Evolutionary conservation across 2,888 invertebrate species (phyloP).

Genomic region (Chirona hameri): DNA sequence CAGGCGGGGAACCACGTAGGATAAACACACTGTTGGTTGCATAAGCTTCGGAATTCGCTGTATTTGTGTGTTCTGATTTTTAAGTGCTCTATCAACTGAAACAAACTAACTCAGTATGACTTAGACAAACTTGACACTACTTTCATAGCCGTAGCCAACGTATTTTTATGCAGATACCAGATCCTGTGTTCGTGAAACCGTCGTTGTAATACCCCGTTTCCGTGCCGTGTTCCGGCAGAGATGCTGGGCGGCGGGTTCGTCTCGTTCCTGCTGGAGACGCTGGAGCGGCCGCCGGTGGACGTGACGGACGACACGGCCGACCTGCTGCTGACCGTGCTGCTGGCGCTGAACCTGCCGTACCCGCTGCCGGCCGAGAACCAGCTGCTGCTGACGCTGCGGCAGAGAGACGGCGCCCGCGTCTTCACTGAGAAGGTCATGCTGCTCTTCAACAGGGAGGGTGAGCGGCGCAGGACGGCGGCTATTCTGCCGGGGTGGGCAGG

Average conservation of each 20-base stretch:
- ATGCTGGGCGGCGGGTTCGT: constrained; percentile 80
- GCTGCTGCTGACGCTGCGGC: constrained; percentile 46
- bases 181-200: no score
- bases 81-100: no score
- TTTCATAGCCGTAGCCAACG: no score
- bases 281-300: constrained; percentile 76
- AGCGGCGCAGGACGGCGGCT: constrained; percentile 34
- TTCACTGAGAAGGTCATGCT: constrained; percentile 87
- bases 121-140: no score
- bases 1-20: no score
- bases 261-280: constrained; percentile 70
- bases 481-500: not conserved
- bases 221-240: constrained; percentile 57
- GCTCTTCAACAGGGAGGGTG: constrained; percentile 78
- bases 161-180: no score
- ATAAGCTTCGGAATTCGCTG: no score
- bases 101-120: no score
- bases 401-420: constrained; percentile 65
- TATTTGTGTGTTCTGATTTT: no score
- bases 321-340: constrained; percentile 72
- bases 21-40: no score
- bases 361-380: constrained; percentile 44
- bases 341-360: constrained; percentile 89
- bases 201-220: not conserved
- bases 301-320: constrained; percentile 61